Conservation (phyloP, 2,113 vertebrate genomes). For the Propithecus coquereli region DNA sequence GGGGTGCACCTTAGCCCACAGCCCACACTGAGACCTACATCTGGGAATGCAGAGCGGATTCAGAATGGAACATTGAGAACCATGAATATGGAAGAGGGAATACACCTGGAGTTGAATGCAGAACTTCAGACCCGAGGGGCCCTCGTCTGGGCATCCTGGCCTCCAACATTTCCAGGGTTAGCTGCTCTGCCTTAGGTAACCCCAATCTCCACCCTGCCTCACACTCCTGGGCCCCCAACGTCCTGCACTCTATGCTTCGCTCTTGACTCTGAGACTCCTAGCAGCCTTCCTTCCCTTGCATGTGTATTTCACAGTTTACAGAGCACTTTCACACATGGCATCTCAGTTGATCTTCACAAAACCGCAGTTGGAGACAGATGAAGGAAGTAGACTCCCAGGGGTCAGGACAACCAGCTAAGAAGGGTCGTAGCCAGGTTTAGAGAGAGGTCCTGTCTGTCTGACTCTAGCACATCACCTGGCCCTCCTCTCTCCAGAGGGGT, state of each 20-base stretch:
- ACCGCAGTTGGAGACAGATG: not conserved
- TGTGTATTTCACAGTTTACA: not conserved
- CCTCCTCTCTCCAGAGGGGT: not conserved
- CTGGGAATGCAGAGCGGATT: not conserved
- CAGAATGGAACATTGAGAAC: not conserved
- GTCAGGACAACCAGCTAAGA: not conserved
- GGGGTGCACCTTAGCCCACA: not conserved
- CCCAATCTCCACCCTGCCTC: too few species aligned
- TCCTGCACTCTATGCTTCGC: not conserved
- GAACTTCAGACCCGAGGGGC: not conserved
- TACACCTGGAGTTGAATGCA: not conserved
- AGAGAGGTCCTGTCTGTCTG: not conserved
- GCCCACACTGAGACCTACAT: not conserved
- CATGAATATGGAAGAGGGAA: not conserved
- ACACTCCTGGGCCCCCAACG: accelerated
- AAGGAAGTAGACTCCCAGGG: not conserved
- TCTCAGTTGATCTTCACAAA: slow-evolving; percentile 12
- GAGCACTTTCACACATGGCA: not conserved
- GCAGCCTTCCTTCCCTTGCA: not conserved
- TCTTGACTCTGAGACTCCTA: not conserved
- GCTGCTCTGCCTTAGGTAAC: accelerated
- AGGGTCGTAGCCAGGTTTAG: not conserved
- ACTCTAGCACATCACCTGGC: not conserved
- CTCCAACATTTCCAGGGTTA: not conserved
- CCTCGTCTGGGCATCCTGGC: not conserved